Conservation (phyloP, 92 coral and sea anemone species). For the Anthopleura xanthogrammica region DNA sequence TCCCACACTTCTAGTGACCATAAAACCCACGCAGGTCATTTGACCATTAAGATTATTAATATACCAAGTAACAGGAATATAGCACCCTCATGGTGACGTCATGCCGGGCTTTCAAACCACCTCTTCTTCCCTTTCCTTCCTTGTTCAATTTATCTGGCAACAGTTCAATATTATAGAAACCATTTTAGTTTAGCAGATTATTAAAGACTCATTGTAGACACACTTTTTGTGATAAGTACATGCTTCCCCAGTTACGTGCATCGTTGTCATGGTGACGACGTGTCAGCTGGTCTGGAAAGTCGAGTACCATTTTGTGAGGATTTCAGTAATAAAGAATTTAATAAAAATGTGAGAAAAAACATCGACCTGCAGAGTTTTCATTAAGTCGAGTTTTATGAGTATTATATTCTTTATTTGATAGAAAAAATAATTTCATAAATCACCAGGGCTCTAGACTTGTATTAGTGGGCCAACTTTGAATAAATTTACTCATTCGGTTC, state of each 20-base stretch:
- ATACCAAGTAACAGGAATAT: neutral
- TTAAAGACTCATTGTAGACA: slow-evolving; percentile 5
- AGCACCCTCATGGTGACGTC: neutral
- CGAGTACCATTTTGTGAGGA: neutral
- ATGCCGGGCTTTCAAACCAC: neutral
- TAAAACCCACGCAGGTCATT: neutral
- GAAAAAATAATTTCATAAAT: neutral
- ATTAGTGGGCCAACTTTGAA: neutral
- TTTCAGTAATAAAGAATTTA: neutral
- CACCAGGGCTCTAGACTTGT: neutral
- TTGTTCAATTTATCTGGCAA: neutral
- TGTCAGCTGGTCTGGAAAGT: neutral
- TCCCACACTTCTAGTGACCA: neutral
- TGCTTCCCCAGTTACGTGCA: neutral
- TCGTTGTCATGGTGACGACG: neutral
- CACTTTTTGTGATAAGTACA: neutral
- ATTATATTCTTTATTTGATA: neutral
- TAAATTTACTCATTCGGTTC: neutral
- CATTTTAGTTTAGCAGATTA: neutral
- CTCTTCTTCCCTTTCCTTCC: neutral
- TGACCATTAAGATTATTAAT: neutral
- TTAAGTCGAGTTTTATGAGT: neutral
- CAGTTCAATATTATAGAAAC: neutral
- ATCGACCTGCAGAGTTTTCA: neutral
- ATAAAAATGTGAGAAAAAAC: neutral